Evolutionary conservation across 1,140 invertebrate species (phyloP).

Genomic region (Caenorhabditis briggsae): DNA sequence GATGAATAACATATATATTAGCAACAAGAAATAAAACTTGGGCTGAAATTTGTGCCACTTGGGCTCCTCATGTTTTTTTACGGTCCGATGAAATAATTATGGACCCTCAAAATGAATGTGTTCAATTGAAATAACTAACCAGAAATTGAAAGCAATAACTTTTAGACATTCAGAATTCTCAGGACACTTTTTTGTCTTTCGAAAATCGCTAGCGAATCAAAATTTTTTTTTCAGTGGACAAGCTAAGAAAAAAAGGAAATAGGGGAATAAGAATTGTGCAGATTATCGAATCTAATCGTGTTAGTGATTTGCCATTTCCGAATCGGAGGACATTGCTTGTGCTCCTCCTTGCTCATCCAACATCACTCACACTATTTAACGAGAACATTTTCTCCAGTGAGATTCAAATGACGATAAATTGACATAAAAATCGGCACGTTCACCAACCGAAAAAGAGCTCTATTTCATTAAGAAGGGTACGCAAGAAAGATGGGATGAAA

Average conservation of each 20-base stretch:
- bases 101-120: too few relatives aligned
- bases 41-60: too few relatives aligned
- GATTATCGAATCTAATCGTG: slow-evolving; percentile 36
- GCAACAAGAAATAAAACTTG: background rate
- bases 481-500: background rate
- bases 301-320: slow-evolving; percentile 35
- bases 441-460: background rate
- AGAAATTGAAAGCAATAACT: too few relatives aligned
- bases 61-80: too few relatives aligned
- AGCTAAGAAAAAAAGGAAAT: background rate
- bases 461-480: background rate
- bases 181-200: too few relatives aligned
- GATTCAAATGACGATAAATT: slow-evolving; percentile 16
- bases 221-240: background rate
- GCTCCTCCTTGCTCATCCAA: background rate
- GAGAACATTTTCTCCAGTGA: background rate
- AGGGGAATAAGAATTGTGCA: slow-evolving; percentile 19
- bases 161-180: too few relatives aligned
- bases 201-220: background rate
- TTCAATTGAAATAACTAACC: too few relatives aligned
- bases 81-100: too few relatives aligned
- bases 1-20: background rate
- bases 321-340: slow-evolving; percentile 24
- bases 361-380: background rate
- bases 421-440: background rate